Conservation (phyloP, 2,888 invertebrate species). For the Pandemis cinnamomeana region DNA sequence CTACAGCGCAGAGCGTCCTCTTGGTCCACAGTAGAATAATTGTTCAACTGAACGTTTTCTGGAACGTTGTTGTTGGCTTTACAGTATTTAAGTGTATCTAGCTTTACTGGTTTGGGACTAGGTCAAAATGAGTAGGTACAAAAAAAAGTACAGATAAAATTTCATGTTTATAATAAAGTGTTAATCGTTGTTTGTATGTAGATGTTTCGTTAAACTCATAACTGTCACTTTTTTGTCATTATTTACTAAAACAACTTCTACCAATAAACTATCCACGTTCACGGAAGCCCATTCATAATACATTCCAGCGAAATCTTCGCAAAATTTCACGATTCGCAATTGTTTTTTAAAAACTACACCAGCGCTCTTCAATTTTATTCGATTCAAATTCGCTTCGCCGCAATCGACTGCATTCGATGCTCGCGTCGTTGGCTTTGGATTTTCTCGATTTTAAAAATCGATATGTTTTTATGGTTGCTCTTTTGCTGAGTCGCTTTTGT, state of each 20-base stretch:
- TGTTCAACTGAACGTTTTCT: neutral
- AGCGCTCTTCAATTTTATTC: constrained; percentile 29
- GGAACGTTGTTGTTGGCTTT: neutral
- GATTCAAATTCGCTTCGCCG: constrained; percentile 15
- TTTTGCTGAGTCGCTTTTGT: constrained; percentile 1
- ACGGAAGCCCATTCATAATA: constrained; percentile 1
- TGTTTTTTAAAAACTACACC: constrained; percentile 16
- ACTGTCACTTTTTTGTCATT: neutral
- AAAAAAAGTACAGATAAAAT: no score
- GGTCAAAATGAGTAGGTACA: no score
- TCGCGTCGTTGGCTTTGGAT: constrained; percentile 22
- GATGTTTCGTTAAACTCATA: no score
- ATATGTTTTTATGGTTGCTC: constrained; percentile 9
- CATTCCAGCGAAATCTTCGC: constrained; percentile 17
- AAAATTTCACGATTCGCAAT: constrained; percentile 19
- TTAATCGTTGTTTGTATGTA: no score
- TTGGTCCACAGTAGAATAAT: constrained; percentile 2
- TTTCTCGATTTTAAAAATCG: constrained; percentile 6
- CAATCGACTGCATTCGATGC: constrained; percentile 16
- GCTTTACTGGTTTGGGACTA: no score
- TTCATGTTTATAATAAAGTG: no score
- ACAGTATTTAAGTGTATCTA: neutral
- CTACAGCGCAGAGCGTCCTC: neutral
- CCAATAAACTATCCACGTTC: neutral
- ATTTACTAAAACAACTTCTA: neutral